Evolutionary conservation across 1,140 invertebrate species (phyloP).

Genomic region (Conus ventricosus): DNA sequence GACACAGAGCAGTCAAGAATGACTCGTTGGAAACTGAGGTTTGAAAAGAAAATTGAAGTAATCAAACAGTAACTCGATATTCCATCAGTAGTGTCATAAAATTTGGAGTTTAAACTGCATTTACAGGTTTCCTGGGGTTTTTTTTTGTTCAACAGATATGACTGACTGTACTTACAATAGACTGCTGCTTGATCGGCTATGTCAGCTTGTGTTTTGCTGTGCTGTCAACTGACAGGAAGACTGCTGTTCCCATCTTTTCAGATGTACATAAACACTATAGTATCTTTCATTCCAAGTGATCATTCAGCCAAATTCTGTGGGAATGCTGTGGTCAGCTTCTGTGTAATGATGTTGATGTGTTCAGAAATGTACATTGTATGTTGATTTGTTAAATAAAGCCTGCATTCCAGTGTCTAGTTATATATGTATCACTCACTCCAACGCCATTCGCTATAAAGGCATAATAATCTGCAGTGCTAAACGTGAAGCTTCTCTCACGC

Average conservation of each 20-base stretch:
- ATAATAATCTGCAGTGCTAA: conserved; percentile 7
- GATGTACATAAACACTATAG: not conserved
- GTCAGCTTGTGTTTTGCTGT: too few species aligned
- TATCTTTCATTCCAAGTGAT: not conserved
- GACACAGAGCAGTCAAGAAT: too few species aligned
- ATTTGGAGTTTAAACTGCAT: too few species aligned
- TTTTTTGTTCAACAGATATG: too few species aligned
- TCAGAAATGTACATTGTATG: not conserved
- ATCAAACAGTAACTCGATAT: not conserved
- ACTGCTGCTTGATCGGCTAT: too few species aligned
- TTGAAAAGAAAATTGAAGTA: not conserved
- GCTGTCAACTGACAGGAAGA: too few species aligned
- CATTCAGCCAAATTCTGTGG: not conserved
- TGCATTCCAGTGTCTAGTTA: not conserved
- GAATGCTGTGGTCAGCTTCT: not conserved
- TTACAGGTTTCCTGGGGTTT: too few species aligned
- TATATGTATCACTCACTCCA: not conserved
- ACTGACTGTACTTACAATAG: too few species aligned
- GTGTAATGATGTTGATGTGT: not conserved
- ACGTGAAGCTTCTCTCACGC: not conserved
- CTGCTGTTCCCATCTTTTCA: not conserved
- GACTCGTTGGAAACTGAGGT: too few species aligned
- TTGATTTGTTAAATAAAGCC: not conserved
- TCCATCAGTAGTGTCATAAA: too few species aligned
- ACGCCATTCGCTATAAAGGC: not conserved